Conservation (phyloP, 1,140 invertebrate genomes). For the Scylla paramamosain region DNA sequence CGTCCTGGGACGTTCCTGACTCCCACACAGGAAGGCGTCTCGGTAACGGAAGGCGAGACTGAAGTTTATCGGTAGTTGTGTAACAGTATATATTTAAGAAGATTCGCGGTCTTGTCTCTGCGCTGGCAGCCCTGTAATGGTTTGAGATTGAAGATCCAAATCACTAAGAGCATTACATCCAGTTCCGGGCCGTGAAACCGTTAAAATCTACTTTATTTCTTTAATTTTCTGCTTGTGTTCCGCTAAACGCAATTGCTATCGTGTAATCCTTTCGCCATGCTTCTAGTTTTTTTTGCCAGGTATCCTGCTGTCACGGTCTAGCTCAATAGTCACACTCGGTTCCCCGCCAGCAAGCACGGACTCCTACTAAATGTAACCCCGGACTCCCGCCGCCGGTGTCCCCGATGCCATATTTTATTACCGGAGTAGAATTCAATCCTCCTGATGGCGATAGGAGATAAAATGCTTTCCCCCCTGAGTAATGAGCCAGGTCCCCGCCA, state of each 20-base stretch:
- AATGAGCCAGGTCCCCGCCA: neutral
- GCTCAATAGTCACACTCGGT: neutral
- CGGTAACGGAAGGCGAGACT: too few relatives aligned
- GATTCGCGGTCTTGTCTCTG: too few relatives aligned
- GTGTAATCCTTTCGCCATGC: neutral
- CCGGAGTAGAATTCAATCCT: neutral
- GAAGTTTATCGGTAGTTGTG: too few relatives aligned
- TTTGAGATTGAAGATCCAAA: neutral
- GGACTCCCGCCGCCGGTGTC: neutral
- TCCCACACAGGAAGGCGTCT: too few relatives aligned
- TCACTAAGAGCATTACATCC: neutral
- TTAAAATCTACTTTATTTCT: neutral
- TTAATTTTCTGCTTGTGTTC: constrained; percentile 4
- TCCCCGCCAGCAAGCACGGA: neutral
- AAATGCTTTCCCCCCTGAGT: neutral
- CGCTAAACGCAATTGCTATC: neutral
- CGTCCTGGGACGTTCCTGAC: too few relatives aligned
- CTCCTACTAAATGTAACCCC: neutral
- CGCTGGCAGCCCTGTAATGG: too few relatives aligned
- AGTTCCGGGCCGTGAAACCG: neutral
- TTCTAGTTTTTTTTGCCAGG: neutral
- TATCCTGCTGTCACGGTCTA: neutral
- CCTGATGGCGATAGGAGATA: neutral
- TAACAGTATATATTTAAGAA: too few relatives aligned
- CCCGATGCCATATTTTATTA: neutral